Evolutionary conservation across 2,113 vertebrate species (phyloP).

Genomic region (Parus major): DNA sequence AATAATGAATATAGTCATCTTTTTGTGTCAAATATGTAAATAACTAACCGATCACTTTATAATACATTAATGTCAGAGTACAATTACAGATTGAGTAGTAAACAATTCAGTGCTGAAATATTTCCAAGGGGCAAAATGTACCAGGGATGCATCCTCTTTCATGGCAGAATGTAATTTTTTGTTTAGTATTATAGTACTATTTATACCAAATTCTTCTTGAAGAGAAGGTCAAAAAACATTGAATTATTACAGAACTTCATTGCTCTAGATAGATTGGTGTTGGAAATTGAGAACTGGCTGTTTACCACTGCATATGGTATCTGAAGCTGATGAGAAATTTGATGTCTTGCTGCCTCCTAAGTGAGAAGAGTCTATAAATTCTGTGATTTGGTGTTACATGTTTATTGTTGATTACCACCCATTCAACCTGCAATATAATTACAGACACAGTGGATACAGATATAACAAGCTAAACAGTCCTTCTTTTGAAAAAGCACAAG

Average conservation of each 20-base stretch:
- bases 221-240: neutral
- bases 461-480: neutral
- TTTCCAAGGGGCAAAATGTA: neutral
- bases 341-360: neutral
- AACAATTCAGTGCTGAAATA: neutral
- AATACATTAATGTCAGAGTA: neutral
- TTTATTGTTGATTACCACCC: neutral
- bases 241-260: neutral
- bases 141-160: neutral
- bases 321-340: neutral
- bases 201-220: neutral
- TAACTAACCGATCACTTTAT: neutral
- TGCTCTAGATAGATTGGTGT: neutral
- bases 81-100: neutral
- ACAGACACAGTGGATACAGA: neutral
- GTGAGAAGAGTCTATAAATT: neutral
- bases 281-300: neutral
- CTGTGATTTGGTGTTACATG: neutral
- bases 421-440: neutral
- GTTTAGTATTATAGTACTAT: neutral
- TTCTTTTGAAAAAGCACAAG: neutral
- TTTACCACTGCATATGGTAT: neutral
- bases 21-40: neutral
- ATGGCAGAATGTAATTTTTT: neutral
- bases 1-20: neutral